Percentiles rank a stretch among this genome's conserved stretches.
These are phyloP conservation scores for Sorex maritimensis DNA, from an alignment of 2,797 vertebrate genomes.

Conservation along the genomic window DNA sequence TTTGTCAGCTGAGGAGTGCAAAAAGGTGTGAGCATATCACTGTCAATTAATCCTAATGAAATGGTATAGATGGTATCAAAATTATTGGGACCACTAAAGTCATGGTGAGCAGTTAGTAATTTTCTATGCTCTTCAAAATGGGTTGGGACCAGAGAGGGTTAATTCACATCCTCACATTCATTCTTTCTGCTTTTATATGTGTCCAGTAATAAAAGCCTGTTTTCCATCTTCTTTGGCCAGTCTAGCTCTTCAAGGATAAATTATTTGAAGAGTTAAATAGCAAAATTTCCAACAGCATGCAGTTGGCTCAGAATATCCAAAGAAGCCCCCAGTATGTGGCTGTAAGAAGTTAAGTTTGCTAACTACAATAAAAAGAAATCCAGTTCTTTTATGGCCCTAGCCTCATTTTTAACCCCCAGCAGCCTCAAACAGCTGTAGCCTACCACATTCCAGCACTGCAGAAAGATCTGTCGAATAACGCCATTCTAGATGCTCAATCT, in stretches of 20 bases:
- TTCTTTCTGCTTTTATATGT: background rate
- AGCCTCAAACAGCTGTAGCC: background rate
- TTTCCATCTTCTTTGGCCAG: background rate
- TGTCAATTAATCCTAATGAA: conserved; percentile 6
- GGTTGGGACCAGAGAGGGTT: background rate
- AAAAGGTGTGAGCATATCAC: background rate
- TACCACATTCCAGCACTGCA: background rate
- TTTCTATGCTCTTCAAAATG: background rate
- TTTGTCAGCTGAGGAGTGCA: conserved; percentile 17
- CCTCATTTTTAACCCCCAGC: background rate
- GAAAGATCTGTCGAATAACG: background rate
- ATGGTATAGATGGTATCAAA: background rate
- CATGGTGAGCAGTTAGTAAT: background rate
- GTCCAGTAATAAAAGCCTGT: background rate
- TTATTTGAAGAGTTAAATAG: conserved; percentile 41
- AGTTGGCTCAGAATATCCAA: background rate
- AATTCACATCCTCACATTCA: background rate
- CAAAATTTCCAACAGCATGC: conserved; percentile 43
- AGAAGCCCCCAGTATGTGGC: background rate
- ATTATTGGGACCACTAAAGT: conserved; percentile 1
- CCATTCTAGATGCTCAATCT: background rate
- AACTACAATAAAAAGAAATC: conserved; percentile 18
- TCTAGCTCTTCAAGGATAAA: background rate
- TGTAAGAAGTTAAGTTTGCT: background rate
- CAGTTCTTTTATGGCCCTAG: background rate